Conservation (phyloP, 2,113 vertebrate species). For the Pteruthius melanotis region DNA sequence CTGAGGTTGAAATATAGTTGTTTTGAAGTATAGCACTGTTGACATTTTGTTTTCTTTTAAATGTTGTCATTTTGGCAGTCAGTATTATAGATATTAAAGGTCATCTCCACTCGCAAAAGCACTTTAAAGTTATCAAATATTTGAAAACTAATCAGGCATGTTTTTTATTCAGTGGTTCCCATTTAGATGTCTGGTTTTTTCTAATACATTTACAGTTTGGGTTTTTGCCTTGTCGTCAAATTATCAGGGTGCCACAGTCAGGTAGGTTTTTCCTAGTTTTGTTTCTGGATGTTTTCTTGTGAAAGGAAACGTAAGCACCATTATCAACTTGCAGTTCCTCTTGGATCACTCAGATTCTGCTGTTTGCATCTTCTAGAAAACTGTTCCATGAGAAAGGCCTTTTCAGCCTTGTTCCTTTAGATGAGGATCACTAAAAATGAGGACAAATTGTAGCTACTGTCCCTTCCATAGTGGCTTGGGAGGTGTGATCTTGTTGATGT, state of each 20-base stretch:
- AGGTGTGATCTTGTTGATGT: accelerated
- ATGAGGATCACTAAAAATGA: background rate
- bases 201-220: background rate
- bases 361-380: background rate
- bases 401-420: background rate
- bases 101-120: background rate
- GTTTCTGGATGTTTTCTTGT: background rate
- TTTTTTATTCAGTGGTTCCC: background rate
- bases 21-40: background rate
- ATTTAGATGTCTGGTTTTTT: background rate
- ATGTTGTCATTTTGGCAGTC: background rate
- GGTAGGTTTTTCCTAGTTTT: background rate
- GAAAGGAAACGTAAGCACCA: background rate
- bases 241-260: background rate
- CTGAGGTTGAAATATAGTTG: background rate
- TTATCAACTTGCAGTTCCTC: background rate
- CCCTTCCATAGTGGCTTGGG: accelerated
- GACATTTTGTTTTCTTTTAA: background rate
- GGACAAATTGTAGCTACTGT: background rate
- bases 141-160: background rate
- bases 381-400: background rate
- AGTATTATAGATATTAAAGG: constrained; percentile 9
- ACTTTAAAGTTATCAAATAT: background rate
- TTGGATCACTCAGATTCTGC: background rate
- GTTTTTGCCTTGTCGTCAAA: background rate